Percentiles rank a stretch among this genome's conserved stretches.
Evolutionary conservation across 2,113 vertebrate species (phyloP).

Genomic region (Baryphthengus martii): DNA sequence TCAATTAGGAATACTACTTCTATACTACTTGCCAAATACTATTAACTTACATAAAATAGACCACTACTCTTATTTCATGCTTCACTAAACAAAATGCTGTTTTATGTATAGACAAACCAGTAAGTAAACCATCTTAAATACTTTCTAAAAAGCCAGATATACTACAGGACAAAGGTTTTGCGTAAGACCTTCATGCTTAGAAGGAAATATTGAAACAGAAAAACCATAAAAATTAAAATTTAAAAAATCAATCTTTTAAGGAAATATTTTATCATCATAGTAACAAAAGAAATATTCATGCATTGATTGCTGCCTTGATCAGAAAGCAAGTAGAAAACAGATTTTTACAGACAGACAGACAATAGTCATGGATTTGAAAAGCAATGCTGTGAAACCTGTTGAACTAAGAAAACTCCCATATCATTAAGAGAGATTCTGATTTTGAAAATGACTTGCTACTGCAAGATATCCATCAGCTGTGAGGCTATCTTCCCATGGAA

Average conservation of each 20-base stretch:
- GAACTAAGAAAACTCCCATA: slow-evolving; percentile 1
- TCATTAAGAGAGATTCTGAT: not conserved
- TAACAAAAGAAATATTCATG: not conserved
- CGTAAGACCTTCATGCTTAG: not conserved
- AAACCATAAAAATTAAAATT: not conserved
- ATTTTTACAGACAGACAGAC: slow-evolving; percentile 17
- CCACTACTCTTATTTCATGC: not conserved
- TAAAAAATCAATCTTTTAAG: not conserved
- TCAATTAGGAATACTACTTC: not conserved
- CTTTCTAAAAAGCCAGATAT: not conserved
- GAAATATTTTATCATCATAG: not conserved
- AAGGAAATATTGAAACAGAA: not conserved
- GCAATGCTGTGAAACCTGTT: slow-evolving; percentile 1
- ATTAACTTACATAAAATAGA: not conserved
- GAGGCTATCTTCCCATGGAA: not conserved
- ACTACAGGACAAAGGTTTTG: not conserved
- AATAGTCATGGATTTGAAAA: slow-evolving; percentile 11
- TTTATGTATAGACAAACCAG: not conserved
- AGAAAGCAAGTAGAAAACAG: not conserved
- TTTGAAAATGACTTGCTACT: not conserved
- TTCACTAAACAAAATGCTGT: not conserved
- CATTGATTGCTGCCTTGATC: not conserved
- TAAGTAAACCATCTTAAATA: not conserved
- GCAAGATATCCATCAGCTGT: not conserved
- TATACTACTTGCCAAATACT: not conserved